Evolutionary conservation across 1,140 invertebrate genomes (phyloP), one percentile per base, ranked within the genome.

Genomic region (Eurosta solidaginis): DNA sequence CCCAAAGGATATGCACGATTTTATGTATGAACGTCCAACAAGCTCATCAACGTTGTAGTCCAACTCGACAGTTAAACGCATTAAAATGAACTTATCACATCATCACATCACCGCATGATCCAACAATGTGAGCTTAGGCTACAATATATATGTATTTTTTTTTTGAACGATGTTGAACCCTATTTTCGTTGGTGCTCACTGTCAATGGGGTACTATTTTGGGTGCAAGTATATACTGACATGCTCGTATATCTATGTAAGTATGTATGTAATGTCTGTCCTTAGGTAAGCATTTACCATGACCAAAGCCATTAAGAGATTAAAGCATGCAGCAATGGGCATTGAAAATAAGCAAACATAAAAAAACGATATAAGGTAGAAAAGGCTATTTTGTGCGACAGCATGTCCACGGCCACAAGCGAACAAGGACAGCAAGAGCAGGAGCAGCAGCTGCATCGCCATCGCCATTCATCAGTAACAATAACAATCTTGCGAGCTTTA

Each of bases 251-350:
- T 50, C 1, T 7, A 52, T 1, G 7, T 14, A 27, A 3, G 4
- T 22, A 54, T 14, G 3, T 54, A 29, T 54, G 22, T 22, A 52
- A 5, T 63, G 54, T 25, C 27, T 54, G 29, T 7, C 59, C 40
- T 17, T 17, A 40, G n/a, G 59, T 68, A 68, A 40, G 33, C 33
- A 36, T 68, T 68, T 40, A 68, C 59, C 59, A 68, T 68, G 59
- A 68, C 59, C 59, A 68, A 68, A 40, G 59, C 59, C 59, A 68
- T 68, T 68, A 68, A 68, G 59, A 68, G 59, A 68, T 68, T 68
- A 68, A 68, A 33, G 59, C 59, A 68, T 68, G 59, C 59, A 42
- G 40, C 59, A 68, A 33, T 68, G 59, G 59, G 33, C 59, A 68
- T 68, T 68, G 59, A 68, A 68, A 68, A 68, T 33, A 68, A 68